These are phyloP conservation scores for Euura saliciscinereae DNA, from an alignment of 1,140 invertebrate species.

Conservation along the genomic window DNA sequence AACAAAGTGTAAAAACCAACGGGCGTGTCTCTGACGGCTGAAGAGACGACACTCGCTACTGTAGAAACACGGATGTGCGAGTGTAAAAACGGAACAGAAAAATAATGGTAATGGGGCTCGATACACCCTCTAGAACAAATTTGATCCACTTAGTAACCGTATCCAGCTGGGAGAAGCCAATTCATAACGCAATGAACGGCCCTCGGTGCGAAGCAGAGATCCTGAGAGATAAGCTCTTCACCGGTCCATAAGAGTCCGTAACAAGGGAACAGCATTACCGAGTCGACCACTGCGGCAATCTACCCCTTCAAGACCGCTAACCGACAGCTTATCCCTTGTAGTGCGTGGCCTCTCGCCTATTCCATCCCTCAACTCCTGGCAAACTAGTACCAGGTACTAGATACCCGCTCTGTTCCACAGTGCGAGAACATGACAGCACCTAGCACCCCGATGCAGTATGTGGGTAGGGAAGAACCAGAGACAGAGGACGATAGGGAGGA, in stretches of 20 bases:
- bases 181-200: not conserved
- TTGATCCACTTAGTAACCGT: too few relatives aligned
- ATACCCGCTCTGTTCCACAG: too few relatives aligned
- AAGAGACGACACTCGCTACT: too few relatives aligned
- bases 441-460: too few relatives aligned
- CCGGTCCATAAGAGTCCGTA: conserved; percentile 52
- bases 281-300: conserved; percentile 43
- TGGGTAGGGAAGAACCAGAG: not conserved
- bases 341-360: conserved; percentile 2
- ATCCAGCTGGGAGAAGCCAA: not conserved
- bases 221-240: conserved; percentile 55
- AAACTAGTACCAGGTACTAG: too few relatives aligned
- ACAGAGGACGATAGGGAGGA: not conserved
- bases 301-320: conserved; percentile 38
- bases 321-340: conserved; percentile 26
- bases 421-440: too few relatives aligned
- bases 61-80: too few relatives aligned
- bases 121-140: too few relatives aligned
- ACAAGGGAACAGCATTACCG: conserved; percentile 57
- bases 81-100: too few relatives aligned
- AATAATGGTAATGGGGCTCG: too few relatives aligned
- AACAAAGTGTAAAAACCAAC: too few relatives aligned
- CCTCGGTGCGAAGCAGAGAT: conserved; percentile 49
- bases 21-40: not conserved
- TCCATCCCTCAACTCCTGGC: not conserved